Evolutionary conservation across 2,113 vertebrate genomes (phyloP).

Genomic region (Lepus timidus): DNA sequence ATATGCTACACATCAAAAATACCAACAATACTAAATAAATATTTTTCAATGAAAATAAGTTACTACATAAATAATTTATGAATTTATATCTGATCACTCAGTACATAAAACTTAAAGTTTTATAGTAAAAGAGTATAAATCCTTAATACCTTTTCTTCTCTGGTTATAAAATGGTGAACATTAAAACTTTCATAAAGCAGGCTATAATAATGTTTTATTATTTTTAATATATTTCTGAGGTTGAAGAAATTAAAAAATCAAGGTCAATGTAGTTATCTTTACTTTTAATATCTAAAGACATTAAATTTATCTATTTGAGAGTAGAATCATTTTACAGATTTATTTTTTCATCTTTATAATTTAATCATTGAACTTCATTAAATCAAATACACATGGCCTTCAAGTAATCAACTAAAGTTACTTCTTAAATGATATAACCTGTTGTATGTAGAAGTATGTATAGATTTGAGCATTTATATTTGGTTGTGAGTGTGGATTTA

Average conservation of each 20-base stretch:
- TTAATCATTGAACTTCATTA: not conserved
- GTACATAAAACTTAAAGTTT: slow-evolving; percentile 38
- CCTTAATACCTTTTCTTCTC: slow-evolving; percentile 39
- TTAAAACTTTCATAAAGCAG: slow-evolving; percentile 66
- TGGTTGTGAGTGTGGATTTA: not conserved
- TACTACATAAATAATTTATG: not conserved
- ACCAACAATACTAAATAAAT: not conserved
- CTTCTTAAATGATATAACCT: not conserved
- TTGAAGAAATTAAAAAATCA: slow-evolving; percentile 62
- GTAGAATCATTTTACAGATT: slow-evolving; percentile 52
- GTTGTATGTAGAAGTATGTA: not conserved
- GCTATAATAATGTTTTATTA: slow-evolving; percentile 63
- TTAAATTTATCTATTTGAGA: not conserved
- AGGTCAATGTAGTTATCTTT: slow-evolving; percentile 52
- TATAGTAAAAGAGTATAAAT: slow-evolving; percentile 61
- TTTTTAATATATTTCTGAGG: slow-evolving; percentile 66
- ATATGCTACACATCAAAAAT: not conserved
- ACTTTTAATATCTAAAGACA: slow-evolving; percentile 2
- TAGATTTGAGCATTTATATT: not conserved
- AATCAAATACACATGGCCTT: not conserved
- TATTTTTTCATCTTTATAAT: not conserved
- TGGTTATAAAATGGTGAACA: slow-evolving; percentile 55
- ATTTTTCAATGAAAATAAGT: not conserved
- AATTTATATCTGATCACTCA: slow-evolving; percentile 37
- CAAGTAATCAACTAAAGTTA: not conserved